Evolutionary conservation across 2,888 invertebrate genomes (phyloP).

Genomic region (Dasysyrphus albostriatus): DNA sequence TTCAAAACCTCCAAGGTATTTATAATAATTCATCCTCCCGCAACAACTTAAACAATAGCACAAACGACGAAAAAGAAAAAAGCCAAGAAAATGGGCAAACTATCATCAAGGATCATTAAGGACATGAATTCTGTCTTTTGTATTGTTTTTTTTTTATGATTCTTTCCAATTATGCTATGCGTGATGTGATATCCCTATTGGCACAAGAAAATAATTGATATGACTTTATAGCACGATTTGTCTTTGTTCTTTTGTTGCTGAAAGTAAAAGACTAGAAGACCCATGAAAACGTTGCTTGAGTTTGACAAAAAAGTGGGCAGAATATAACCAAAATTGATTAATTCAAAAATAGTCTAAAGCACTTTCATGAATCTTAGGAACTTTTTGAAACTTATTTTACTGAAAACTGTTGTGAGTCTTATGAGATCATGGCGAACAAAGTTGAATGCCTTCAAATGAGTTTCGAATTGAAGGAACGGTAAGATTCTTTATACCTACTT

Average conservation of each 20-base stretch:
- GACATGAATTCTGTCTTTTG: conserved; percentile 39
- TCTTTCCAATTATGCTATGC: conserved; percentile 39
- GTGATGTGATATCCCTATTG: conserved; percentile 52
- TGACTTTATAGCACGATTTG: conserved; percentile 54
- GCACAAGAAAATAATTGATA: conserved; percentile 57
- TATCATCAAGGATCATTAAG: conserved; percentile 69
- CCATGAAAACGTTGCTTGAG: background rate
- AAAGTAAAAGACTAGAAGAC: background rate
- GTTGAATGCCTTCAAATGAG: too few species aligned
- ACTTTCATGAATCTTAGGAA: background rate
- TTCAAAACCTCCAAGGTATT: conserved; percentile 58
- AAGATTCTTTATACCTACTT: too few species aligned
- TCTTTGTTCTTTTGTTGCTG: background rate
- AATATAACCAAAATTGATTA: too few species aligned
- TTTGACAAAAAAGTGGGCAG: too few species aligned
- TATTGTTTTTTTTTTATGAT: conserved; percentile 1
- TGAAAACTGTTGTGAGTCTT: background rate
- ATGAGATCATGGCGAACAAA: background rate
- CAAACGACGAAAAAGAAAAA: background rate
- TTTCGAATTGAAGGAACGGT: too few species aligned
- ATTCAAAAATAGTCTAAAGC: background rate
- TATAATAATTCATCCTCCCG: conserved; percentile 65
- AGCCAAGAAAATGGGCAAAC: conserved; percentile 41
- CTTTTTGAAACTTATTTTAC: background rate
- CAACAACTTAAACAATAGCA: conserved; percentile 34